Conservation (phyloP, 2,888 invertebrate species). For the Baccha elongata region DNA sequence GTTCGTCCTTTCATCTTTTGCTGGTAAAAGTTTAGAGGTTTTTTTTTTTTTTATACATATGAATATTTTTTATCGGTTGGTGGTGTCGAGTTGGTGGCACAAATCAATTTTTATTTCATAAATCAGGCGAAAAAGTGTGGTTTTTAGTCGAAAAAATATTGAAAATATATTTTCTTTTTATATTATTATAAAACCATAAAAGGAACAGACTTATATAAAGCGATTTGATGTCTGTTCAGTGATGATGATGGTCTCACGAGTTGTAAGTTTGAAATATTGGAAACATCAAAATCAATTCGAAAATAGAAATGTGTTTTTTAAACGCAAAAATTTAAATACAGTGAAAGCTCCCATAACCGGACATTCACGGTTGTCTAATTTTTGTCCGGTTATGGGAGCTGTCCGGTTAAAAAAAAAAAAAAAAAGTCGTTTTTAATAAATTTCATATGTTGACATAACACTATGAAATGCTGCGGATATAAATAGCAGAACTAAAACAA, state of each 20-base stretch:
- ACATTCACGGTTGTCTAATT: too few relatives aligned
- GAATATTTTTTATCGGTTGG: neutral
- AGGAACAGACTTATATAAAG: neutral
- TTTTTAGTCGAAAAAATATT: neutral
- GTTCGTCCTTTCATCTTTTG: constrained; percentile 13
- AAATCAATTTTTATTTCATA: neutral
- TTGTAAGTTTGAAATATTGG: too few relatives aligned
- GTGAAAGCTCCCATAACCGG: too few relatives aligned
- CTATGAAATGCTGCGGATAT: too few relatives aligned
- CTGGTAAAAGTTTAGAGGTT: neutral
- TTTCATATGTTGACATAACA: too few relatives aligned
- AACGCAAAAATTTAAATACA: too few relatives aligned
- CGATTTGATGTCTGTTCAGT: neutral
- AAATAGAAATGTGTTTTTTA: too few relatives aligned
- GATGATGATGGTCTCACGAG: neutral
- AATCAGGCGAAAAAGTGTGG: neutral
- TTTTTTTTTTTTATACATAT: neutral
- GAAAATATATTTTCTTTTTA: neutral
- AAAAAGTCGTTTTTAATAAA: too few relatives aligned
- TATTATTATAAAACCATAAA: neutral
- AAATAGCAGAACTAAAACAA: too few relatives aligned
- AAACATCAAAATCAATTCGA: too few relatives aligned
- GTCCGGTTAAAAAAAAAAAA: too few relatives aligned
- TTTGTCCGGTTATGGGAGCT: too few relatives aligned
- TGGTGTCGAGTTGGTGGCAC: neutral